Conservation (phyloP, 64 coral and sea anemone genomes). For the Stylophora pistillata region DNA sequence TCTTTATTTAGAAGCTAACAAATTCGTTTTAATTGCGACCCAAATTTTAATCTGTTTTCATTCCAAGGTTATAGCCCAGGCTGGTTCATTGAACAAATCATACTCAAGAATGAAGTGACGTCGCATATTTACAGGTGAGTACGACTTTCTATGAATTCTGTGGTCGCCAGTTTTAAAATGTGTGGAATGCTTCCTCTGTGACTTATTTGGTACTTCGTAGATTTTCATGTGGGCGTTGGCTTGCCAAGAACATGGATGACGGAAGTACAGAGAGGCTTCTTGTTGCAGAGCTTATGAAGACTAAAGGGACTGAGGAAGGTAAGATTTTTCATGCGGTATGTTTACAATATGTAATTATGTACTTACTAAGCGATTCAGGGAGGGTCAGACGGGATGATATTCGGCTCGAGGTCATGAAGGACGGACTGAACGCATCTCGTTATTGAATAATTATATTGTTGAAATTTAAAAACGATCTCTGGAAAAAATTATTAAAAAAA, state of each 20-base stretch:
- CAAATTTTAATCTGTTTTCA: neutral
- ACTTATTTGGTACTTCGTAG: neutral
- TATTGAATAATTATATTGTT: too few species aligned
- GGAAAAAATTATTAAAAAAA: too few species aligned
- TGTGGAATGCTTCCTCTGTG: neutral
- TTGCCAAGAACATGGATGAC: slow-evolving; percentile 74
- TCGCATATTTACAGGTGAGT: slow-evolving; percentile 88
- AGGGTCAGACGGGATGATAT: too few species aligned
- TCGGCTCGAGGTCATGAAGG: too few species aligned
- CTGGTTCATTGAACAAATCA: slow-evolving; percentile 89
- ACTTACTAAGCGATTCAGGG: too few species aligned
- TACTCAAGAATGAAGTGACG: slow-evolving; percentile 91
- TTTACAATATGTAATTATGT: too few species aligned
- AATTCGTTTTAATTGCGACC: neutral
- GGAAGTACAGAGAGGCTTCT: slow-evolving; percentile 77
- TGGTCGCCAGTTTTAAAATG: neutral
- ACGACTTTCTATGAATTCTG: neutral
- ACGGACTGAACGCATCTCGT: too few species aligned
- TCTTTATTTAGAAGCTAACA: neutral
- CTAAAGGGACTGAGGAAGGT: slow-evolving; percentile 47
- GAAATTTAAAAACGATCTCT: too few species aligned
- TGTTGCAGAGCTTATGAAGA: slow-evolving; percentile 70
- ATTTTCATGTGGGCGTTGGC: slow-evolving; percentile 74
- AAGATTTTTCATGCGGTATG: neutral
- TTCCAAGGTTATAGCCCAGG: slow-evolving; percentile 67